These are phyloP conservation scores for Drosophila nigritarsus DNA, from an alignment of 2,888 invertebrate genomes.

Conservation along the genomic window DNA sequence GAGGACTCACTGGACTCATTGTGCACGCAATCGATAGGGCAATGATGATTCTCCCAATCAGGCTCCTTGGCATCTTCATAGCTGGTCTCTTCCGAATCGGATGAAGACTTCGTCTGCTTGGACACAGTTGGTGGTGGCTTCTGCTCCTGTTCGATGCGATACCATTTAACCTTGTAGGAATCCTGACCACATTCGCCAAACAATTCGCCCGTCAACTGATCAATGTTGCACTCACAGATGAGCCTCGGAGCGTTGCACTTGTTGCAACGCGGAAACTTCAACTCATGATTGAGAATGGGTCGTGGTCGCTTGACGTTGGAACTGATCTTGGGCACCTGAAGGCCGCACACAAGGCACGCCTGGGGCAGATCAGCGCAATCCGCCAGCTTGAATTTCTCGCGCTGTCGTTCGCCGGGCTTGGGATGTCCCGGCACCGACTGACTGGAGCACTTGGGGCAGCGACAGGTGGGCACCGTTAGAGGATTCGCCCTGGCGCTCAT, in stretches of 20 bases:
- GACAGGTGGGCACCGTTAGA: constrained; percentile 48
- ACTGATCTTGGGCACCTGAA: constrained; percentile 58
- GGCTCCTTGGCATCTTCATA: constrained; percentile 55
- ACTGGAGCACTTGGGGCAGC: constrained; percentile 58
- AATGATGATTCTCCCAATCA: constrained; percentile 74
- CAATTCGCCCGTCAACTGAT: constrained; percentile 66
- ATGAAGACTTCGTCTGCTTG: neutral
- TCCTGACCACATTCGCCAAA: constrained; percentile 80
- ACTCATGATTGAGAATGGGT: constrained; percentile 60
- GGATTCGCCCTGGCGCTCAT: constrained; percentile 67
- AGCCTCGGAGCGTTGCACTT: constrained; percentile 70
- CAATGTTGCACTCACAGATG: constrained; percentile 80
- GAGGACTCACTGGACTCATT: constrained; percentile 41
- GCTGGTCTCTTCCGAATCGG: constrained; percentile 8
- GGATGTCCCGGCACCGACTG: constrained; percentile 50
- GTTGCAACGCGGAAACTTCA: constrained; percentile 61
- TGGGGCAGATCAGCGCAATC: constrained; percentile 52
- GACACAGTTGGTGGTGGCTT: neutral
- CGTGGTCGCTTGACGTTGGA: constrained; percentile 28
- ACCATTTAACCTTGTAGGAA: constrained; percentile 79
- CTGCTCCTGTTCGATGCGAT: constrained; percentile 60
- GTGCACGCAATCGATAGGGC: constrained; percentile 76
- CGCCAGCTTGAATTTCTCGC: constrained; percentile 45
- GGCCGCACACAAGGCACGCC: constrained; percentile 65
- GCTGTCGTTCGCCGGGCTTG: constrained; percentile 27